Conservation (phyloP, 2,113 vertebrate genomes). For the Heloderma charlesbogerti region DNA sequence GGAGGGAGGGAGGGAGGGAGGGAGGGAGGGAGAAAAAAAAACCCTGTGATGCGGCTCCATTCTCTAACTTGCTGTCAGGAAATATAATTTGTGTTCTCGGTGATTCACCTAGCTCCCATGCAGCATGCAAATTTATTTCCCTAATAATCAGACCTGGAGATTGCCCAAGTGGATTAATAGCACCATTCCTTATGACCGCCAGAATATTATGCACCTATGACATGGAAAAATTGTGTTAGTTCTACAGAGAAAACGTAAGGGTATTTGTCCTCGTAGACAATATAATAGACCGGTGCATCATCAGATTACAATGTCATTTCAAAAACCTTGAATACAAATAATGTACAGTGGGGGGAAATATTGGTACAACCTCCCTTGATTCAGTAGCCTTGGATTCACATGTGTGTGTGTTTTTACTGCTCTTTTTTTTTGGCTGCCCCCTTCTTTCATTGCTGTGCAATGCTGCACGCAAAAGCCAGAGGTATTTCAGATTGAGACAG, state of each 20-base stretch:
- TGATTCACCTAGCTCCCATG: constrained; percentile 99
- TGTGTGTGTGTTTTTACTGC: constrained; percentile 59
- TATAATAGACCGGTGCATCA: constrained; percentile 99
- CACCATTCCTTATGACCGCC: constrained; percentile 97
- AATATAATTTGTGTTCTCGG: constrained; percentile 99
- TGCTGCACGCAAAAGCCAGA: constrained; percentile 66
- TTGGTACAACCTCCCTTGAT: constrained; percentile 93
- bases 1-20: constrained; percentile 71
- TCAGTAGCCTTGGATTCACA: constrained; percentile 87
- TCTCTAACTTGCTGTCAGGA: constrained; percentile 98
- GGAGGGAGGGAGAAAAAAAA: constrained; percentile 57
- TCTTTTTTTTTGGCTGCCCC: constrained; percentile 33
- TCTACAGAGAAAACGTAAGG: constrained; percentile 98
- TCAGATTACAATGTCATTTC: constrained; percentile 99
- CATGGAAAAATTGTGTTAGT: constrained; percentile 99
- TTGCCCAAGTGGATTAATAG: constrained; percentile 99
- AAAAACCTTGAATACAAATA: constrained; percentile 99
- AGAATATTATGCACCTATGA: constrained; percentile 98
- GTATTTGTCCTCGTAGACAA: constrained; percentile 99
- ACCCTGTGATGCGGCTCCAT: constrained; percentile 85
- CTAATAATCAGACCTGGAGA: constrained; percentile 99
- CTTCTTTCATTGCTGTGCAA: constrained; percentile 56
- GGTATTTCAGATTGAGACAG: constrained; percentile 72
- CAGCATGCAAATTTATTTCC: constrained; percentile 99
- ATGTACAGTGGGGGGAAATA: constrained; percentile 91